Conservation (phyloP, 2,113 vertebrate genomes). For the Monarcha castaneiventris region DNA sequence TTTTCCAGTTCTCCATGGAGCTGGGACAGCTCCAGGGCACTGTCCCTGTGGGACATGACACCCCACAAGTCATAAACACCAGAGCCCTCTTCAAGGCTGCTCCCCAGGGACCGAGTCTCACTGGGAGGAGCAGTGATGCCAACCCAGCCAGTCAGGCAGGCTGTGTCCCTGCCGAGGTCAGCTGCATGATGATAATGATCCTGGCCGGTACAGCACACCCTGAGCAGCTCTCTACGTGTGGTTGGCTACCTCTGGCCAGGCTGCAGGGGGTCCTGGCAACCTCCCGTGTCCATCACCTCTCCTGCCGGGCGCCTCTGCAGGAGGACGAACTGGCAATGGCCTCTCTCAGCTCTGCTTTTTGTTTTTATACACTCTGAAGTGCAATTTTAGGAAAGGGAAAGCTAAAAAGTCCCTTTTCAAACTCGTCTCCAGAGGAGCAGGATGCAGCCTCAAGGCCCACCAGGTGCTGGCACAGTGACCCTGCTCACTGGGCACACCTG, state of each 20-base stretch:
- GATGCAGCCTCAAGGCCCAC: neutral
- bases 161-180: neutral
- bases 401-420: neutral
- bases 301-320: rapidly evolving
- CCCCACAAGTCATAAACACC: neutral
- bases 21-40: neutral
- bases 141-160: neutral
- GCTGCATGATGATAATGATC: rapidly evolving
- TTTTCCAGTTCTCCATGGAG: rapidly evolving
- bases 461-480: neutral
- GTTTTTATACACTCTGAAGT: neutral
- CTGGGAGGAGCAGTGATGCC: neutral
- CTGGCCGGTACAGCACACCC: neutral
- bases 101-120: neutral
- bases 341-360: neutral
- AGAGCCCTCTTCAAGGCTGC: neutral
- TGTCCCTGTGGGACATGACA: neutral
- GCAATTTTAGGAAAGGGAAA: neutral
- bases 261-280: neutral
- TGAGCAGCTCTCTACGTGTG: rapidly evolving
- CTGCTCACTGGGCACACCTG: neutral
- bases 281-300: rapidly evolving
- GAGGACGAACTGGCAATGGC: rapidly evolving
- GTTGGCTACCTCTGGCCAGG: neutral
- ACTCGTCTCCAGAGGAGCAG: neutral